Evolutionary conservation across 2,113 vertebrate genomes (phyloP), one percentile per base, ranked within the genome.

Genomic region (Grammomys dolichurus): DNA sequence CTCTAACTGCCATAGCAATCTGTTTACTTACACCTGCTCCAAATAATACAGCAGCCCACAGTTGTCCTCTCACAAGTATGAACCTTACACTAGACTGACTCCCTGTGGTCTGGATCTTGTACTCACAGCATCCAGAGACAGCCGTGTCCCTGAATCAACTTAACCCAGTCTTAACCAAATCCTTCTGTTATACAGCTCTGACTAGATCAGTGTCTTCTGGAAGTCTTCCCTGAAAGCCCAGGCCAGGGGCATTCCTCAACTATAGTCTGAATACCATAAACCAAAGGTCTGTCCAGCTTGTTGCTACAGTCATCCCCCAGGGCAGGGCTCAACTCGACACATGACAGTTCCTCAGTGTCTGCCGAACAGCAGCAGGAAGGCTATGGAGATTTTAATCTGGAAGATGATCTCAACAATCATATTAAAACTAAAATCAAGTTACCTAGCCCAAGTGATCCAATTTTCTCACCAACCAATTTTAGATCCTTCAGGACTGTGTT

Each of bases 371-470:
- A 77, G 43, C 28, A 28, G 0, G 26, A 70, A 69, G 46, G 22
- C 72, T 0, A 0, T 1, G 43, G 0, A 56, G 33, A 36, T 65
- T 46, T 36, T 6, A 80, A 1, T 46, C 54, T 69, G 72, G 67
- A 67, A 72, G 22, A 26, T 7, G 11, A 73, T 10, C 24, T 36
- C 20, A 69, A 31, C 2, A 22, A 48, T 48, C 40, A 22, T 13
- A 87, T 46, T 51, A 10, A 90, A 93, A 95, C 0, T 19, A 2
- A 70, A 70, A 60, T 51, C 72, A 81, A 98, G 96, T 97, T 98
- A 98, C 99, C 99, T 94, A 99, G 94, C 93, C 98, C 98, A 73
- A 98, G 97, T 0, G 99, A 98, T 91, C 98, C 98, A 1, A 98
- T 97, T 95, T 98, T 98, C 43, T 99, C 98, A 22, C 95, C 98